A percentile compares a stretch with the other conserved stretches of the same genome.
Evolutionary conservation across 2,888 invertebrate genomes (phyloP).

Genomic region (Campoplex nolae): DNA sequence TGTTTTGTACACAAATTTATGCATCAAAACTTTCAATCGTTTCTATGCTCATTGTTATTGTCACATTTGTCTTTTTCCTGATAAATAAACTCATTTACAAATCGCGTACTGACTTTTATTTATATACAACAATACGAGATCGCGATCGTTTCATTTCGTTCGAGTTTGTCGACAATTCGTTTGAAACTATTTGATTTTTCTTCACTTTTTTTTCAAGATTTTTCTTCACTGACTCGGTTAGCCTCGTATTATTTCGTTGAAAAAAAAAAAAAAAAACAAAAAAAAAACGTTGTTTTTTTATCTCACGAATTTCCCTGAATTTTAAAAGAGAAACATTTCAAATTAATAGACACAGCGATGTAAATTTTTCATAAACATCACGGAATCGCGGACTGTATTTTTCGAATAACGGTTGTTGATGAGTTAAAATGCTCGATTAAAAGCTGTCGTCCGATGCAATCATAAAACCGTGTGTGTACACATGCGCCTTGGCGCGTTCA

Average conservation of each 20-base stretch:
- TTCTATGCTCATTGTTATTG: neutral
- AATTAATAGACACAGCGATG: constrained; percentile 1
- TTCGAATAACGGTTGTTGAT: constrained; percentile 11
- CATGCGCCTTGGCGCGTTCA: neutral
- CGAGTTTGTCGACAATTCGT: neutral
- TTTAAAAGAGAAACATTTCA: neutral
- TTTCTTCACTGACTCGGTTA: too few relatives aligned
- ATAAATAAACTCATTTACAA: neutral
- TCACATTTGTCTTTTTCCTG: neutral
- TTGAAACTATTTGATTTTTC: too few relatives aligned
- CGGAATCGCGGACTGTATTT: neutral
- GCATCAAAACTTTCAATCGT: neutral
- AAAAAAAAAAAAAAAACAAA: neutral
- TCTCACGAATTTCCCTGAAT: neutral
- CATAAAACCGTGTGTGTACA: constrained; percentile 24
- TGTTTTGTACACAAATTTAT: constrained; percentile 5
- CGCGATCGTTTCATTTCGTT: neutral
- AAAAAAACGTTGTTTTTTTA: neutral
- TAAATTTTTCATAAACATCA: neutral
- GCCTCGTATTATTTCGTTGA: neutral
- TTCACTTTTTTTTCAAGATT: too few relatives aligned
- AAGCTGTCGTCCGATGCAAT: constrained; percentile 40
- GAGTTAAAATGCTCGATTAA: constrained; percentile 36
- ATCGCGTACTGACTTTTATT: neutral
- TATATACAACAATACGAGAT: neutral